Evolutionary conservation across 2,888 invertebrate genomes (phyloP).

Genomic region (Geophilus truncorum): DNA sequence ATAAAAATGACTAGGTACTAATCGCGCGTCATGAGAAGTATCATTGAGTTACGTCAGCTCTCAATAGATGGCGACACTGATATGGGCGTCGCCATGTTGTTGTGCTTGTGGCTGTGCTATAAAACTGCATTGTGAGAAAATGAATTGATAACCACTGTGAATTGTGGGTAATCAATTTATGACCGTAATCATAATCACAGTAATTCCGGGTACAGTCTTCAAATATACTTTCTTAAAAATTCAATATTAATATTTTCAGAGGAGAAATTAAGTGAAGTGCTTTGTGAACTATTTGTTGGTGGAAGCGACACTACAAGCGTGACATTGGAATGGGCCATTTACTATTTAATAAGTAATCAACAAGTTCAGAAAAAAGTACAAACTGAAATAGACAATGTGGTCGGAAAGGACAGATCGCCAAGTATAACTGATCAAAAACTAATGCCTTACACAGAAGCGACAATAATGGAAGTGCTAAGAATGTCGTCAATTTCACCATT

Average conservation of each 20-base stretch:
- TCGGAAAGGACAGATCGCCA: not conserved
- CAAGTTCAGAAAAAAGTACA: not conserved
- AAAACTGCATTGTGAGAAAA: no score
- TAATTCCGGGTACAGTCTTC: no score
- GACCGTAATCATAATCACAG: no score
- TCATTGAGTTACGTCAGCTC: no score
- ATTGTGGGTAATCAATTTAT: no score
- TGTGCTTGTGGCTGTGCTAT: no score
- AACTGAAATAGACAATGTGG: not conserved
- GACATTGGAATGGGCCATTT: not conserved
- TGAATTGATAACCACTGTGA: no score
- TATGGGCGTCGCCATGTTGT: no score
- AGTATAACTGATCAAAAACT: not conserved
- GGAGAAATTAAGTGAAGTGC: not conserved
- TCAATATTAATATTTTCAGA: not conserved
- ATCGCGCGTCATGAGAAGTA: no score
- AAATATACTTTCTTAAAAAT: no score
- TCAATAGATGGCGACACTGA: no score
- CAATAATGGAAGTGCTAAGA: not conserved
- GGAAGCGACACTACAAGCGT: not conserved
- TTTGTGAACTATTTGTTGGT: not conserved
- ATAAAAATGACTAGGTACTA: not conserved
- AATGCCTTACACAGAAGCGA: conserved; percentile 10
- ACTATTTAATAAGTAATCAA: not conserved
- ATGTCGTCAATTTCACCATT: not conserved